Base-by-base conservation (phyloP, 2,797 vertebrate genomes). In the Graptemys geographica region DNA sequence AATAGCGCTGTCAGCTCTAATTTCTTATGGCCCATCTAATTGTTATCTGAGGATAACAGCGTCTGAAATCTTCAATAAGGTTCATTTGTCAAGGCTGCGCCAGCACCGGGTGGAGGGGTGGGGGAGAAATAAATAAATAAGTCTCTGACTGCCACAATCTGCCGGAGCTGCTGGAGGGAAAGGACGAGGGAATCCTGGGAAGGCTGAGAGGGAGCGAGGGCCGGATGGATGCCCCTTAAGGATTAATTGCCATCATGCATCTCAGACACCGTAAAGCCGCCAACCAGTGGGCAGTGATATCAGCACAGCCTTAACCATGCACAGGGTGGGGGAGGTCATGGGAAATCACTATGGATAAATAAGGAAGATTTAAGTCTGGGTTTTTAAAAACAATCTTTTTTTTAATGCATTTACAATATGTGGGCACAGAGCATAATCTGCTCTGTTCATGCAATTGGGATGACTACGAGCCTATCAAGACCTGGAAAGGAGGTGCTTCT, bases 11-110 rank as follows among this genome's bases (percentile, higher is more conserved):
- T 98, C 99, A 98, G 98, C 98, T 98, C 87, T 95, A 89, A 98
- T 98, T 99, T 97, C 98, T 98, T 98, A 95, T 98, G 97, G 98
- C 98, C 98, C 97, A 96, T 99, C 98, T 99, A 98, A 98, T 99
- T 98, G 98, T 98, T 98, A 98, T 98, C 98, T 98, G 98, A 98
- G 98, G 98, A 90, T 96, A 96, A 87, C 96, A 97, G 97, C 94
- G 95, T 94, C 95, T 98, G 98, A 96, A 98, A 98, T 97, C 98
- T 98, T 97, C 98, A 98, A 98, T 97, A 96, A 98, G 97, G 97
- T 98, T 98, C 97, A 97, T 96, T 98, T 98, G 96, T 98, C 98
- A 79, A 83, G 1, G 1, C 87, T 89, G 62, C 92, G 47, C 89
- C 0, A 1, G 6, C 81, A 55, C 11, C 47, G 95, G 57, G 65